Percentiles rank a stretch among this genome's conserved stretches.
Conservation (phyloP, 2,113 vertebrate species). For the Callaeas wilsoni region DNA sequence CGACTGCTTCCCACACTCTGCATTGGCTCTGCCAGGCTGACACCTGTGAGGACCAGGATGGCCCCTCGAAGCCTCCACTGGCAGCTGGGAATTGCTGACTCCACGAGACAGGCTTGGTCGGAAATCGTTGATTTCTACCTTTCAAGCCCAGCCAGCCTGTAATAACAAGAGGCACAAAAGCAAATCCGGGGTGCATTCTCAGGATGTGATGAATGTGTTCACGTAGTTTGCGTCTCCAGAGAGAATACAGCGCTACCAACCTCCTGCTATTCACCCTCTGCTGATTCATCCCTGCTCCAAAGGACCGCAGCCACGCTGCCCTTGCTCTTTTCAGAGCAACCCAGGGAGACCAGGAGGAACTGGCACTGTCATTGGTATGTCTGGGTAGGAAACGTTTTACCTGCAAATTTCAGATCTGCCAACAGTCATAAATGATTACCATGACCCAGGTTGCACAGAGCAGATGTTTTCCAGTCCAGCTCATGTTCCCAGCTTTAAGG, state of each 20-base stretch:
- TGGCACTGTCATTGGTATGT: neutral
- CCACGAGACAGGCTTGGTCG: fast-evolving
- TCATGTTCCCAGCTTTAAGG: constrained; percentile 22
- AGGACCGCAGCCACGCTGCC: neutral
- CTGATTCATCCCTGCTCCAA: constrained; percentile 28
- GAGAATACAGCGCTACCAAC: neutral
- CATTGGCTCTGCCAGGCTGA: neutral
- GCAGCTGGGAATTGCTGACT: neutral
- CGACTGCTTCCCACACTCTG: fast-evolving
- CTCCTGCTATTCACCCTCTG: constrained; percentile 10
- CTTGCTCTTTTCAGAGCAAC: neutral
- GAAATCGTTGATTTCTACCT: neutral
- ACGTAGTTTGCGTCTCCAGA: neutral
- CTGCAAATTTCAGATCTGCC: neutral
- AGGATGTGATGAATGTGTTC: constrained; percentile 32
- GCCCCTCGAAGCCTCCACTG: neutral
- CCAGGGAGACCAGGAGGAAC: neutral
- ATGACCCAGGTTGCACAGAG: neutral
- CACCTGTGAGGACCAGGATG: neutral
- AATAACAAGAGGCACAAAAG: neutral
- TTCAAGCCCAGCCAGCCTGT: neutral
- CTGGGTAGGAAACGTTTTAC: neutral
- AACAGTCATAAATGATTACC: neutral
- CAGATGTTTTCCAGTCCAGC: constrained; percentile 43
- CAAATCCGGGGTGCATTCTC: neutral